Evolutionary conservation across 2,113 vertebrate species (phyloP), one percentile per base, ranked within the genome.

Genomic region (Phaethornis superciliosus): DNA sequence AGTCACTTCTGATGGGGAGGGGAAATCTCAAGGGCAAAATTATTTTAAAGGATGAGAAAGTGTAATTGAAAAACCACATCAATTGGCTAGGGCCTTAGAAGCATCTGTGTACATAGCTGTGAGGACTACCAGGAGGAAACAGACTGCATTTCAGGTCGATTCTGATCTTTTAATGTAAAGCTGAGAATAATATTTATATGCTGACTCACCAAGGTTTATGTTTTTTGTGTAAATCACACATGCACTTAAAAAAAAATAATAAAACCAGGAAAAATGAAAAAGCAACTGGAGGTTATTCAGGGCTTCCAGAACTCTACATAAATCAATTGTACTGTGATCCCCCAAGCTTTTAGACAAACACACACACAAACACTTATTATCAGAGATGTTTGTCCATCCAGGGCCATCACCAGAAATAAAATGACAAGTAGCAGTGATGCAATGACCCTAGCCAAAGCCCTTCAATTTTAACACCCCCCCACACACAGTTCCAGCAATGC

Each of bases 201-300:
- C 88, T 95, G 96, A 85, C 94, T 97, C 85, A 91, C 81, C 72
- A 86, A 87, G 90, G 96, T 97, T 97, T 97, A 93, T 95, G 96
- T 82, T 97, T 97, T 87, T 91, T 93, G 60, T 93, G 88, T 97
- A 97, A 97, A 90, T 97, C 96, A 97, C 85, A 93, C 87, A 90
- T 77, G 95, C 93, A 95, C 90, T 97, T 96, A 81, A 93, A 84
- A 64, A 55, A 67, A 70, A 63, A 40, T 96, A 79, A 93, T 81
- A 82, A 40, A 63, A 89, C 92, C 58, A 55, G 54, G 56, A 63
- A 78, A 23, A 62, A 59, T 56, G 8, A 42, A 81, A 95, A 89
- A 60, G 52, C 30, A 54, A 70, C 55, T 70, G 59, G 59, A 93
- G 70, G n/a, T 71, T 85, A 83, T 75, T 91, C 85, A 56, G 11